Percentiles rank a stretch among this genome's conserved stretches.
phyloP scores from a whole-genome alignment of 2,888 invertebrate genomes.

The Coecobrya sp. region DNA sequence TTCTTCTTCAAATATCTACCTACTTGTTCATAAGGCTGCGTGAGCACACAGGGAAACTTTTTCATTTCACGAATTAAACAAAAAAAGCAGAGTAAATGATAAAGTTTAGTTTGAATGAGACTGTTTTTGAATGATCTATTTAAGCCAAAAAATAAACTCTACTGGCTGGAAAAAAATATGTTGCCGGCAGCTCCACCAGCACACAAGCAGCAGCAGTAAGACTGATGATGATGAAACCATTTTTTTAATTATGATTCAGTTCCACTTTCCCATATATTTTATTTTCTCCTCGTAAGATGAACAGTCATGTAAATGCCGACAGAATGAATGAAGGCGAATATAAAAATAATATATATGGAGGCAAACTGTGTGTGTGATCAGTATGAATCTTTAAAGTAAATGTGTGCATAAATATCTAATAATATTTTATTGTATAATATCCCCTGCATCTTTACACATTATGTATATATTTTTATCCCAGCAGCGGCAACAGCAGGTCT shows the following conservation, averaged over 20 bases:
- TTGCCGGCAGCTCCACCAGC: background rate
- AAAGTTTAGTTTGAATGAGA: conserved; percentile 14
- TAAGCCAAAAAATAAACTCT: background rate
- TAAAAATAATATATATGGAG: too few relatives aligned
- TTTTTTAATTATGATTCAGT: too few relatives aligned
- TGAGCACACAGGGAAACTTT: conserved; percentile 28
- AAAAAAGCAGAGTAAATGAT: background rate
- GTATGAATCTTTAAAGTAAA: too few relatives aligned
- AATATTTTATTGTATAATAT: background rate
- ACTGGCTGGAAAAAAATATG: background rate
- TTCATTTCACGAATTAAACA: background rate
- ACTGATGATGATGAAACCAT: too few relatives aligned
- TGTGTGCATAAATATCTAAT: too few relatives aligned
- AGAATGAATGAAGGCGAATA: background rate
- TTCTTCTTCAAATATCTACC: too few relatives aligned
- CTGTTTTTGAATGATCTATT: background rate
- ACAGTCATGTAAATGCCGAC: background rate
- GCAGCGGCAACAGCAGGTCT: background rate
- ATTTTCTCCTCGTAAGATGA: background rate
- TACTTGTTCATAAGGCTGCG: background rate
- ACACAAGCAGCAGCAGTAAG: background rate
- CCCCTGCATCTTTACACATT: too few relatives aligned
- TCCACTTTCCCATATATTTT: too few relatives aligned
- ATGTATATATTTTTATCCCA: background rate
- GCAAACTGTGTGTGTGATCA: too few relatives aligned